Base-by-base conservation (phyloP, 2,797 vertebrate genomes). In the Florisuga fusca region DNA sequence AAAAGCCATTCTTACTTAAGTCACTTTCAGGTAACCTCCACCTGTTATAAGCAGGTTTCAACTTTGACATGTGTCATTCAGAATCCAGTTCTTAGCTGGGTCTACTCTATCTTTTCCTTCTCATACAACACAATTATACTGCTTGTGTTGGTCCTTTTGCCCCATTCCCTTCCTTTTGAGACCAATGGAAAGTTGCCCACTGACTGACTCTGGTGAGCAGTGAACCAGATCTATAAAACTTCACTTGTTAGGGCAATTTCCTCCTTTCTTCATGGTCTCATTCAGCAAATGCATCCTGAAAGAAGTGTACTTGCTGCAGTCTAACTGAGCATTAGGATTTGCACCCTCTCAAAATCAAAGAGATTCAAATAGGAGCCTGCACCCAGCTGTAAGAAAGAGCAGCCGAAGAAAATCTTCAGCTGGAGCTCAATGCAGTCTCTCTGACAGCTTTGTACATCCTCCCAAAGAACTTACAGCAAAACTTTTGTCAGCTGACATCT, bases 91-190 rank as follows among this genome's bases (percentile, higher is more conserved):
- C 33, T 67, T 63, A 79, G 38, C 25, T 71, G 45, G 12, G 9
- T 7, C 79, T 72, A 54, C 46, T 76, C n/a, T 48, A 5, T 8
- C 15, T 57, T 63, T 68, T 78, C 10, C 21, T 78, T 59, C 36
- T 33, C 54, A 29, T n/a, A 10, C 14, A 59, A n/a, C 3, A 77
- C 29, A 80, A 68, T 51, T 51, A 8, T 17, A 20, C 4, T 26
- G 29, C 33, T 73, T 0, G 0, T 0, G 1, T 34, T 69, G 26
- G 31, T 73, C 55, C 33, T 69, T 48, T 19, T 9, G 15, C 22
- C 20, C 13, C 12, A 12, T 11, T 64, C 20, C 26, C 43, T 84
- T 50, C 16, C 45, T 73, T 62, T 29, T 63, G 53, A 77, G 53
- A 36, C 26, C 55, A 57, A 51, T 10, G 7, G 23, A 62, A 80